Conservation (phyloP, 2,888 invertebrate species). For the Drymonia ruficornis region DNA sequence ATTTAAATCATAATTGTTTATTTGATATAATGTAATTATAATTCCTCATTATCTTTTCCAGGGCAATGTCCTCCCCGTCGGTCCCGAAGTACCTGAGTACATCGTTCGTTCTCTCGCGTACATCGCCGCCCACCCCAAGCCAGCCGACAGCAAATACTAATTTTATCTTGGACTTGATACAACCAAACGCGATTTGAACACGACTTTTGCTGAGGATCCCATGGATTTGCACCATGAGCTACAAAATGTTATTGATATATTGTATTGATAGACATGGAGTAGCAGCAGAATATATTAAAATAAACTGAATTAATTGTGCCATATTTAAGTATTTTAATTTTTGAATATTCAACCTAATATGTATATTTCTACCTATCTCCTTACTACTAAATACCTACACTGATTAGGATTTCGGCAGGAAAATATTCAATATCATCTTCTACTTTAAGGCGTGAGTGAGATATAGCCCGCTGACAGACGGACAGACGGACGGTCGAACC, state of each 20-base stretch:
- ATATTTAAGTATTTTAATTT: conserved; percentile 17
- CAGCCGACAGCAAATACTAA: conserved; percentile 20
- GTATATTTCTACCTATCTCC: too few species aligned
- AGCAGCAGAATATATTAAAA: conserved; percentile 10
- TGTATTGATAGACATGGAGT: conserved; percentile 9
- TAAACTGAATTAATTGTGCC: conserved; percentile 28
- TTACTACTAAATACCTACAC: too few species aligned
- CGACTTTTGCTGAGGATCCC: conserved; percentile 11
- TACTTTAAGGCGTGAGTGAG: too few species aligned
- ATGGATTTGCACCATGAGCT: conserved; percentile 5
- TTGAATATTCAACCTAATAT: too few species aligned
- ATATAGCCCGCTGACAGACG: too few species aligned
- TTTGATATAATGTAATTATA: not conserved
- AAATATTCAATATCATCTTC: too few species aligned
- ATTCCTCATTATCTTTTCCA: conserved; percentile 29
- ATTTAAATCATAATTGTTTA: too few species aligned
- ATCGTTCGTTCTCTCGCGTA: conserved; percentile 60
- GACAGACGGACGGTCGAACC: too few species aligned
- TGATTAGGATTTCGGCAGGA: too few species aligned
- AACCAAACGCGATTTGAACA: conserved; percentile 12
- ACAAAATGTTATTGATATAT: conserved; percentile 8
- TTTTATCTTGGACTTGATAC: conserved; percentile 5
- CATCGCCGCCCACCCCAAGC: conserved; percentile 45
- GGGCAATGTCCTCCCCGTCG: conserved; percentile 54
- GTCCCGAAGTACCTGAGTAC: conserved; percentile 54